Base-by-base conservation (phyloP, 2,113 vertebrate species). In the Amblyornis subalaris region DNA sequence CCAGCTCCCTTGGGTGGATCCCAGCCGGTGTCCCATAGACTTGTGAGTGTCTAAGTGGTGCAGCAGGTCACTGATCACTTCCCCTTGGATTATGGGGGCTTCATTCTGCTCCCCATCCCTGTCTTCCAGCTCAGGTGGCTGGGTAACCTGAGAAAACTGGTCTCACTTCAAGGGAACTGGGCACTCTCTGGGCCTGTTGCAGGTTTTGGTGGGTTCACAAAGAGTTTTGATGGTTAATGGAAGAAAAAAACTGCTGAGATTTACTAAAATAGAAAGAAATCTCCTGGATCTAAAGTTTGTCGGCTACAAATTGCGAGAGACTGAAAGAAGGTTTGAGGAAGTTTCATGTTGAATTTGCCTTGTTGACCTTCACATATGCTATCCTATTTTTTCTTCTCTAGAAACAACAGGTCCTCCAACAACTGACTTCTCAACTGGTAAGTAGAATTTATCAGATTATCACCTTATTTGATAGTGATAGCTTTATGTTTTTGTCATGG, bases 361-460 rank as follows among this genome's bases (percentile, higher is more conserved):
- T 58, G 14, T 23, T 58, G 53, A 58, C 7, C 22, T 58, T 48
- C 38, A 21, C 22, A 11, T 35, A 9, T 15, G 12, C 21, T 13
- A 29, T 54, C 19, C 3, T 9, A 2, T 4, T 35, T 48, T 85
- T 74, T 82, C 14, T 74, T 65, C 22, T 38, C 7, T 66, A 71
- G 31, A 6, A 36, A 1, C 3, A 35, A 4, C 0, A 21, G 0
- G 0, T 17, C 13, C 20, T 10, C 2, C 19, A 25, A 36, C 0
- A 11, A 1, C 1, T 16, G 2, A 0, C 3, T 0, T 4, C 33
- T 19, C 13, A 0, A 26, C 8, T 12, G 0, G 72, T 88, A 72
- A 88, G 73, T 84, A 44, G 9, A 36, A 31, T 21, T 61, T 18
- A 33, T 38, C 7, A 14, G 29, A 35, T 36, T 40, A 28, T 54